Evolutionary conservation across 35 echinoderm and acorn worm genomes (phyloP), one percentile per base, ranked within the genome.

Genomic region (Ophioderma brevispina): DNA sequence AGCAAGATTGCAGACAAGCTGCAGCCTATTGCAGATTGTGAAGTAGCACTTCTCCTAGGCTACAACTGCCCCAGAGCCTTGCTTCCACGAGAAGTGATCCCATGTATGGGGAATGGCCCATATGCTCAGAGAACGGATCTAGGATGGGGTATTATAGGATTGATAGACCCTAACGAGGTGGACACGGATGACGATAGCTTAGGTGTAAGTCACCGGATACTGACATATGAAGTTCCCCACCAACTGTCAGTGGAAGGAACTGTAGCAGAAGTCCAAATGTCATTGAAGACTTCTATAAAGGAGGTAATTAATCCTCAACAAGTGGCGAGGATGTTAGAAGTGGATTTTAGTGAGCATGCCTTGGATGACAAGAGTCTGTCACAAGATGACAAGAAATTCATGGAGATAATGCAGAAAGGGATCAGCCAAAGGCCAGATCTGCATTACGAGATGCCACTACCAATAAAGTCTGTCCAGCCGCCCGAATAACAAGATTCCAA

Each of bases 391-490:
- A 64, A 42, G 23, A 64, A 79, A 41, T 95, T 95, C 31, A 49
- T 92, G 0, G 36, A 23, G 13, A 87, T 79, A 36, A 78, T 96
- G 70, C n/a, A 89, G 18, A 81, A 88, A 38, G 94, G 83, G 25
- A 89, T 96, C 38, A 85, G 80, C 38, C 55, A 82, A 30, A 15
- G 40, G 39, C 30, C 39, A 39, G 81, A 86, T 76, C 85, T 81
- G 13, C 87, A 92, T 55, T 92, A 92, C 76, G 81, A 83, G 18
- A 96, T 96, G 90, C 94, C 94, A 36, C 81, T 96, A 23, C 82
- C 94, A 32, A 87, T 96, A 80, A 96, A 92, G 1, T 15, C 81
- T 19, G 83, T 79, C 87, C 23, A 78, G 32, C 17, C 90, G 88
- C 35, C 89, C 94, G 1, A 92, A 96, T 37, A 96, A 92, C 76